These are phyloP conservation scores for Misgurnus anguillicaudatus DNA, from an alignment of 2,113 vertebrate genomes.

Conservation along the genomic window DNA sequence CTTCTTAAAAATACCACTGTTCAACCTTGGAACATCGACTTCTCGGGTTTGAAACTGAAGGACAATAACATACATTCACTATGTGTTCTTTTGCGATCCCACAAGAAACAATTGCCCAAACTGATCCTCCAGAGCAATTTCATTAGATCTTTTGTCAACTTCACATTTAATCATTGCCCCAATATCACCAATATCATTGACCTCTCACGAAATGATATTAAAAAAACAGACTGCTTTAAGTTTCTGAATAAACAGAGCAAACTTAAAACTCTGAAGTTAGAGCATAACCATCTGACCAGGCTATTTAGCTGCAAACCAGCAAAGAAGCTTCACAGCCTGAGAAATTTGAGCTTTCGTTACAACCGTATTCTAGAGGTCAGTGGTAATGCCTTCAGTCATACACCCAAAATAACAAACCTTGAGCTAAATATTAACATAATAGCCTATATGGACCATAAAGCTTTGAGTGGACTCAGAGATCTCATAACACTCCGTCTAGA, in stretches of 20 bases:
- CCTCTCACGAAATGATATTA: constrained; percentile 72
- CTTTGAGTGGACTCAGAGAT: constrained; percentile 67
- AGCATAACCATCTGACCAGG: constrained; percentile 72
- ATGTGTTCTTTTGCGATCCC: constrained; percentile 60
- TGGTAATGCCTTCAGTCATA: constrained; percentile 63
- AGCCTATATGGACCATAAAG: constrained; percentile 62
- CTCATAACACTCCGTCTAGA: constrained; percentile 78
- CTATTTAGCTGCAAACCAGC: constrained; percentile 50
- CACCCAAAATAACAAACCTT: constrained; percentile 65
- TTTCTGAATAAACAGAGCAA: background rate
- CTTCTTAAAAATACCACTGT: constrained; percentile 69
- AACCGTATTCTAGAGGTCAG: constrained; percentile 74
- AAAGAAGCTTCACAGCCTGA: constrained; percentile 16
- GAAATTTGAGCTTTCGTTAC: constrained; percentile 73
- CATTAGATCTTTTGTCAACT: accelerated
- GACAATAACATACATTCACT: constrained; percentile 36
- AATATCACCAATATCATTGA: constrained; percentile 60
- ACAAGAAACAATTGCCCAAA: constrained; percentile 5
- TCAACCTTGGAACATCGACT: constrained; percentile 64
- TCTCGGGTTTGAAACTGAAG: constrained; percentile 68
- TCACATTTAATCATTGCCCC: constrained; percentile 62
- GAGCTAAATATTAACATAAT: constrained; percentile 80
- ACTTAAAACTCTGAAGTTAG: constrained; percentile 59
- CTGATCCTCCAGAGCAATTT: constrained; percentile 60
- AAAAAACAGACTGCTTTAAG: constrained; percentile 46